Evolutionary conservation across 2,113 vertebrate genomes (phyloP), one percentile per base, ranked within the genome.

Genomic region (Phalacrocorax pelagicus): DNA sequence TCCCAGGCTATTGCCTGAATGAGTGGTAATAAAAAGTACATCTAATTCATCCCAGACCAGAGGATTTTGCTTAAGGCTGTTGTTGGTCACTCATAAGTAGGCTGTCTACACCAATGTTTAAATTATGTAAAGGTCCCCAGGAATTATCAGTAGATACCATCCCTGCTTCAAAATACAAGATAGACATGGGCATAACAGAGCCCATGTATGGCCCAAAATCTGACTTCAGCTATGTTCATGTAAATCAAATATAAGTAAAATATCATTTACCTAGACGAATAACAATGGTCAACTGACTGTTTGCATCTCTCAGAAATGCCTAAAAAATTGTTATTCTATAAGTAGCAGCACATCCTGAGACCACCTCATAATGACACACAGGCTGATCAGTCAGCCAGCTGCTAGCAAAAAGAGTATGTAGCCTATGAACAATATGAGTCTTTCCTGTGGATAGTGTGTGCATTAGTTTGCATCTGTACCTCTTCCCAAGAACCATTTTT

Each of bases 201-300:
- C 4, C 12, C 8, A 18, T 6, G 4, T 51, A 29, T 29, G 14
- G 12, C 8, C 23, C 11, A 54, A 81, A 93, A 73, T 73, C n/a
- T 13, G 0, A 46, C 6, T 75, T 83, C 17, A 7, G 2, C 51
- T 65, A 23, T 1, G 2, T 75, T 52, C 4, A 7, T 26, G 7
- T 59, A 80, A 85, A 79, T 47, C 16, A 63, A 59, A 4, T 80
- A 8, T 6, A 69, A 67, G 24, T 47, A 66, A 81, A 73, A 47
- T 29, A 34, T 13, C 3, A 85, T 88, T 65, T 47, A 40, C 15
- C 3, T 34, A 36, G 12, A 66, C 5, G 40, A 8, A 47, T 6
- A 49, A 87, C 66, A 94, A 38, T 13, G 8, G 9, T 24, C 30
- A 65, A 36, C 14, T 46, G 18, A 69, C 10, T 29, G 1, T 52